Percentiles rank a stretch among this genome's conserved stretches.
phyloP scores from a whole-genome alignment of 2,797 vertebrate genomes.

The Peromyscus melanophrys region DNA sequence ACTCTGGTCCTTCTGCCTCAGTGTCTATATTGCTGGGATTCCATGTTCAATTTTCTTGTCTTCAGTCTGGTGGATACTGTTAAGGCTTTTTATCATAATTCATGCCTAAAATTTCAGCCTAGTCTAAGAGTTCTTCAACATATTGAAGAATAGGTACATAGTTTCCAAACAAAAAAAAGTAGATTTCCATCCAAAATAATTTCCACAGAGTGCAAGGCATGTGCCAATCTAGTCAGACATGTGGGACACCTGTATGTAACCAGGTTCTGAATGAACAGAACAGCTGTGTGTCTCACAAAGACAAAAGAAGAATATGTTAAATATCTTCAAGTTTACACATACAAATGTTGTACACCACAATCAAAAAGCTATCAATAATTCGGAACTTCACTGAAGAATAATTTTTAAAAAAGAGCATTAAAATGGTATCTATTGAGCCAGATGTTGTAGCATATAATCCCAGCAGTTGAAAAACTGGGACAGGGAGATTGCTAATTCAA shows the following conservation, averaged over 20 bases:
- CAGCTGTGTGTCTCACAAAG: background rate
- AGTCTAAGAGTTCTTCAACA: background rate
- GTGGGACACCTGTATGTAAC: background rate
- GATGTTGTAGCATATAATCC: background rate
- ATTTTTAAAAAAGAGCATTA: background rate
- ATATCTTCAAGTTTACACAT: background rate
- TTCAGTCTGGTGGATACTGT: background rate
- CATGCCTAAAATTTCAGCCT: background rate
- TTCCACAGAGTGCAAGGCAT: background rate
- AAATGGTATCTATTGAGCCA: background rate
- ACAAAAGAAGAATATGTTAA: background rate
- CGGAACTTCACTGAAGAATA: background rate
- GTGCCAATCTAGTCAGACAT: background rate
- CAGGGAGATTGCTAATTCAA: background rate
- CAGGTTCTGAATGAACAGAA: background rate
- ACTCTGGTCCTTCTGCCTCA: too few relatives aligned
- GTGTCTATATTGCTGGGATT: background rate
- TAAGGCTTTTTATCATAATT: background rate
- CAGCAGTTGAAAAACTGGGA: background rate
- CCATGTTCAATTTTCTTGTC: background rate
- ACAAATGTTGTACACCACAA: background rate
- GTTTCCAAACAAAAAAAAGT: slow-evolving; percentile 30
- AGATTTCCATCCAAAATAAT: background rate
- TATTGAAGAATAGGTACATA: background rate
- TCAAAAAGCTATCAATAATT: background rate